Conservation (phyloP, 2,888 invertebrate species). For the Rhamphomyia laevipes region DNA sequence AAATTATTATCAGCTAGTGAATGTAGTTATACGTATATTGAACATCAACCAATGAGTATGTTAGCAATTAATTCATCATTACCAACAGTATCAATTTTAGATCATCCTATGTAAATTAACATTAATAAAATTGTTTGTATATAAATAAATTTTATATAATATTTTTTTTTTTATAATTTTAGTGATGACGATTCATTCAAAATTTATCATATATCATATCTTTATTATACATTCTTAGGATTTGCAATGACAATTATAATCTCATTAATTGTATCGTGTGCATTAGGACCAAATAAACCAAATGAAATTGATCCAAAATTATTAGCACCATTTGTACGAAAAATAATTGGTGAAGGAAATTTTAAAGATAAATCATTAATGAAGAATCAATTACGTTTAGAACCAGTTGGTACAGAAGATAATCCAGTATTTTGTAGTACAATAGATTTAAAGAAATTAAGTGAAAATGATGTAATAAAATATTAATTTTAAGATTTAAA, state of each 20-base stretch:
- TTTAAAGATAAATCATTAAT: neutral
- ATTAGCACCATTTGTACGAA: slow-evolving; percentile 58
- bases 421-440: neutral
- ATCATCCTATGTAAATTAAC: slow-evolving; percentile 6
- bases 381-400: neutral
- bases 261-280: slow-evolving; percentile 41
- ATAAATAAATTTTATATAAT: neutral
- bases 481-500: too few species aligned
- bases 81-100: neutral
- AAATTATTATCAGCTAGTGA: slow-evolving; percentile 42
- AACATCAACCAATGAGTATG: slow-evolving; percentile 28
- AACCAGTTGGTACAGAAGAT: slow-evolving; percentile 1
- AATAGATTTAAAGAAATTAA: neutral
- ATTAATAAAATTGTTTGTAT: neutral
- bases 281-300: slow-evolving; percentile 42
- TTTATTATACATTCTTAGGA: slow-evolving; percentile 63
- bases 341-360: slow-evolving; percentile 36
- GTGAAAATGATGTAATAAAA: neutral
- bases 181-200: slow-evolving; percentile 26
- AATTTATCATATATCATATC: slow-evolving; percentile 61
- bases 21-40: slow-evolving; percentile 41
- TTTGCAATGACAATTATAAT: slow-evolving; percentile 44
- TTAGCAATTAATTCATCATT: slow-evolving; percentile 22
- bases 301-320: slow-evolving; percentile 46
- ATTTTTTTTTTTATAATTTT: slow-evolving; percentile 10